Evolutionary conservation across 2,113 vertebrate genomes (phyloP).

Genomic region (Cisticola juncidis): DNA sequence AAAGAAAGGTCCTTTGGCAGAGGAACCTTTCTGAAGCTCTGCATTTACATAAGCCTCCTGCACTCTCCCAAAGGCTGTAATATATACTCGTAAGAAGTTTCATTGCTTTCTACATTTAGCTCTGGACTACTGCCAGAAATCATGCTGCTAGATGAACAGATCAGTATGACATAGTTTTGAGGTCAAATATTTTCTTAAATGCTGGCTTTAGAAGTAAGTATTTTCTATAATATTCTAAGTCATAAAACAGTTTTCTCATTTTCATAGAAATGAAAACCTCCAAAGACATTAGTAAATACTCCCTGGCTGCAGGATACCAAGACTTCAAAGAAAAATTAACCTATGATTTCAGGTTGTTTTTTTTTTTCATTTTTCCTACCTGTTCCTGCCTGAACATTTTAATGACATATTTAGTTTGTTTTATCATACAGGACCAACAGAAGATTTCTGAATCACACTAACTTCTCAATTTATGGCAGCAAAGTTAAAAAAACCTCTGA

Average conservation of each 20-base stretch:
- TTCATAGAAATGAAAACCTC: neutral
- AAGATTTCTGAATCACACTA: neutral
- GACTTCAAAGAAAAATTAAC: neutral
- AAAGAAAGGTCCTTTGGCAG: neutral
- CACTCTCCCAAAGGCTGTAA: slow-evolving; percentile 4
- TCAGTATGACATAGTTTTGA: slow-evolving; percentile 19
- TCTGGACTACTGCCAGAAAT: slow-evolving; percentile 39
- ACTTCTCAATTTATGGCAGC: neutral
- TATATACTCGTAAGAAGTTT: neutral
- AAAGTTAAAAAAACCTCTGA: neutral
- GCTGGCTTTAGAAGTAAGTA: neutral
- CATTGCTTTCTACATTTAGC: slow-evolving; percentile 53
- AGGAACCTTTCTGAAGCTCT: neutral
- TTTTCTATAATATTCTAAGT: neutral
- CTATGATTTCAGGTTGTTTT: neutral
- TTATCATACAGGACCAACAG: neutral
- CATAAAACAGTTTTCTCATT: neutral
- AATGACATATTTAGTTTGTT: neutral
- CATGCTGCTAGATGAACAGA: neutral
- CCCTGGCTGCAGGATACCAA: neutral
- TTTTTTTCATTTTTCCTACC: neutral
- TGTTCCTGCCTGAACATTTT: neutral
- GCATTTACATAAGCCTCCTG: neutral
- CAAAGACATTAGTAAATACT: neutral
- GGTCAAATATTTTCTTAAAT: slow-evolving; percentile 52